These are phyloP conservation scores for Adineta ricciae DNA, from an alignment of 2,888 invertebrate genomes.

Conservation along the genomic window DNA sequence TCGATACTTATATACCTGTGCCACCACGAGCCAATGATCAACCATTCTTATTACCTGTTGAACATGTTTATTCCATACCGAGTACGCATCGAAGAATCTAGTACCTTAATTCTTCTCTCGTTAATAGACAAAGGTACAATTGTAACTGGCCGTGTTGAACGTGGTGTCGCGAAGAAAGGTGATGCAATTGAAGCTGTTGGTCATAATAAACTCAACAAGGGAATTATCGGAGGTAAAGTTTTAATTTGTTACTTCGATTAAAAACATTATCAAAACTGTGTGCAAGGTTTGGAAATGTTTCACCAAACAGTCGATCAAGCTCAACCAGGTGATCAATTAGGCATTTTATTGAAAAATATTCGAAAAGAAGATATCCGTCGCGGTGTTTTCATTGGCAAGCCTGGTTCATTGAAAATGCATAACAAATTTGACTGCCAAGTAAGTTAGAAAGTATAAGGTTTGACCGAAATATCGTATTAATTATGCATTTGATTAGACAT, in stretches of 20 bases:
- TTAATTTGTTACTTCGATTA: too few species aligned
- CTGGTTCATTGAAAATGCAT: constrained; percentile 64
- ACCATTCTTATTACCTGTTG: constrained; percentile 83
- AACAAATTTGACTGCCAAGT: constrained; percentile 72
- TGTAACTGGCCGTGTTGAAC: constrained; percentile 78
- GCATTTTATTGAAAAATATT: constrained; percentile 74
- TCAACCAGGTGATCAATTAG: constrained; percentile 90
- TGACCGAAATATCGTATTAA: background rate
- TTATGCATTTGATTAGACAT: constrained; percentile 41
- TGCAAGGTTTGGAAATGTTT: constrained; percentile 82
- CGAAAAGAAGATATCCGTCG: constrained; percentile 76
- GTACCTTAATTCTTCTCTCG: constrained; percentile 36
- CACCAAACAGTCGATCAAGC: constrained; percentile 85
- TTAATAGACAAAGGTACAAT: constrained; percentile 71
- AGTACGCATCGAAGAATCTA: constrained; percentile 43
- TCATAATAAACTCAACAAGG: constrained; percentile 61
- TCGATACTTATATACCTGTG: constrained; percentile 70
- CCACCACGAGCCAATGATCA: constrained; percentile 74
- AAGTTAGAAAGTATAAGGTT: constrained; percentile 38
- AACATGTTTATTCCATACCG: constrained; percentile 78
- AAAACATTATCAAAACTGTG: background rate
- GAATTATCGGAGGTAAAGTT: constrained; percentile 42
- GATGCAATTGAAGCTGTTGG: constrained; percentile 83
- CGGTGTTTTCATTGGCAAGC: constrained; percentile 65
- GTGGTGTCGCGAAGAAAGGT: constrained; percentile 75